phyloP scores from a whole-genome alignment of 2,113 vertebrate species.

The Tupaia chinensis region DNA sequence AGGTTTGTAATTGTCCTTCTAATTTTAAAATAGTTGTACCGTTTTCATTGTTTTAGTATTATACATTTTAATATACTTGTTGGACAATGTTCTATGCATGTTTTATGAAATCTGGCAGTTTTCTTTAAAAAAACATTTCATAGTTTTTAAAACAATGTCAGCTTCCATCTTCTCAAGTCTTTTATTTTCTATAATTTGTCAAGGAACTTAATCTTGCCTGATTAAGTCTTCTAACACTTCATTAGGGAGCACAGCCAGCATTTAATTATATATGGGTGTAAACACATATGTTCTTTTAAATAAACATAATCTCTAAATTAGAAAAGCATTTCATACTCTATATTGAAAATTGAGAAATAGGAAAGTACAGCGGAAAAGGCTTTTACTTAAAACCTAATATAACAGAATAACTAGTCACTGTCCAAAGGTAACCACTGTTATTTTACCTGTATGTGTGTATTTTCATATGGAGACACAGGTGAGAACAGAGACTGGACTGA shows the following conservation, averaged over 20 bases:
- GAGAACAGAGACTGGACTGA: conserved; percentile 28
- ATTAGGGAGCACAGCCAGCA: conserved; percentile 4
- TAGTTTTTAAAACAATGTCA: conserved; percentile 27
- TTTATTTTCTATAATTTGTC: conserved; percentile 55
- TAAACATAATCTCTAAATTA: conserved; percentile 57
- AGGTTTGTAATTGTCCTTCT: conserved; percentile 86
- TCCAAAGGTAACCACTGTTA: not conserved
- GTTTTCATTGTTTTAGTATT: conserved; percentile 44
- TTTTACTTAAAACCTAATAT: not conserved
- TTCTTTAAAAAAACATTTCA: no score
- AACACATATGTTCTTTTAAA: conserved; percentile 57
- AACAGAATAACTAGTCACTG: conserved; percentile 11
- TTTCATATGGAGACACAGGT: not conserved
- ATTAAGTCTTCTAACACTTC: conserved; percentile 62
- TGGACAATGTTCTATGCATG: conserved; percentile 10
- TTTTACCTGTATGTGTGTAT: not conserved
- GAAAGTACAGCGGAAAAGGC: conserved; percentile 20
- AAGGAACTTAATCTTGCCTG: conserved; percentile 38
- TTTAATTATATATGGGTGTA: conserved; percentile 56
- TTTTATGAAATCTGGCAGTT: conserved; percentile 32
- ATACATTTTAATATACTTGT: conserved; percentile 49
- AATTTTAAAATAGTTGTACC: not conserved
- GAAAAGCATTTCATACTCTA: conserved; percentile 14
- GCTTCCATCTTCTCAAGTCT: conserved; percentile 47
- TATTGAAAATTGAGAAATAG: conserved; percentile 60